Percentiles rank a stretch among this genome's conserved stretches.
phyloP scores from a whole-genome alignment of 2,797 vertebrate genomes.

The Lindbergichthys nudifrons region DNA sequence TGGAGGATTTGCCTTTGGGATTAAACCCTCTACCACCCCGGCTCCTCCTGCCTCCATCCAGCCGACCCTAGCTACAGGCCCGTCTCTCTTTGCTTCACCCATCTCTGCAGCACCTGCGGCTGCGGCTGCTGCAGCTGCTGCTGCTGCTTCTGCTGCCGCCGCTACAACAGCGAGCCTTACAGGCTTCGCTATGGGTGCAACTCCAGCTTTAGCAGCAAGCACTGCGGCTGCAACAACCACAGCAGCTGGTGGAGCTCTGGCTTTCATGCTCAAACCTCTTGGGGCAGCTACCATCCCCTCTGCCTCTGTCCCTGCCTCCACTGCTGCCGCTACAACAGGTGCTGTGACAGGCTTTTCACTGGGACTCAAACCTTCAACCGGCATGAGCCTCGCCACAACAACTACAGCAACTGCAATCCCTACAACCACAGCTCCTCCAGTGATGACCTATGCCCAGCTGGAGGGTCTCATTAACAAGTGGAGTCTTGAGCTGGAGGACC shows the following conservation, averaged over 20 bases:
- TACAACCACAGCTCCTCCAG: constrained; percentile 71
- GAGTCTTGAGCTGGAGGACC: constrained; percentile 97
- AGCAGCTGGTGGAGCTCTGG: constrained; percentile 51
- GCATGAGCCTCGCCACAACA: constrained; percentile 32
- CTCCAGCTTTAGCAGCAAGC: constrained; percentile 47
- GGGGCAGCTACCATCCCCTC: constrained; percentile 55
- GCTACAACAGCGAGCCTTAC: constrained; percentile 47
- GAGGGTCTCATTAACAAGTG: constrained; percentile 98
- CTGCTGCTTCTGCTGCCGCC: constrained; percentile 28
- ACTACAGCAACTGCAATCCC: constrained; percentile 36
- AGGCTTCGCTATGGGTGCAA: constrained; percentile 70
- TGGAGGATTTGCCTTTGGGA: constrained; percentile 82
- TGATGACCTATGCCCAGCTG: constrained; percentile 94
- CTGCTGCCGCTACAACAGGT: constrained; percentile 49
- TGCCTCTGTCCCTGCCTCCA: constrained; percentile 30
- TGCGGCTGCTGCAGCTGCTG: background rate
- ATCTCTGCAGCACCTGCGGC: constrained; percentile 58
- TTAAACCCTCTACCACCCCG: constrained; percentile 85
- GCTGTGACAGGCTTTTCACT: constrained; percentile 71
- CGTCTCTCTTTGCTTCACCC: constrained; percentile 83
- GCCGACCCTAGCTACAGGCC: constrained; percentile 35
- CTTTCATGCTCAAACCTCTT: constrained; percentile 83
- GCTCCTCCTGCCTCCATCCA: constrained; percentile 68
- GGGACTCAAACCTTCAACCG: constrained; percentile 74
- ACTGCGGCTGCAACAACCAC: constrained; percentile 53